Percentiles rank a stretch among this genome's conserved stretches.
Evolutionary conservation across 2,113 vertebrate species (phyloP).

Genomic region (Alethe castanea): DNA sequence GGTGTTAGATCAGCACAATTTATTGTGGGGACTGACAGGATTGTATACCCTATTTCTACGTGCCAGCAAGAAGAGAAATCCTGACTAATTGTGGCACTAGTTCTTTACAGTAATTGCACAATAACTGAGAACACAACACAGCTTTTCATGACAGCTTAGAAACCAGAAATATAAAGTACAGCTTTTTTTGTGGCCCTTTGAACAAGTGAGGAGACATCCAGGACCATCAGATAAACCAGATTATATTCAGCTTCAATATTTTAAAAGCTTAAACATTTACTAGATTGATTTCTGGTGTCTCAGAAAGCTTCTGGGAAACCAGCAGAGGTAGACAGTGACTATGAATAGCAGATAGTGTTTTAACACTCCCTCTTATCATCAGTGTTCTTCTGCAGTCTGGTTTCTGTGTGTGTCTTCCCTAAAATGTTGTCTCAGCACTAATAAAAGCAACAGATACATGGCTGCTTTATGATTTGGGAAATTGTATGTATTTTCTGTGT

Average conservation of each 20-base stretch:
- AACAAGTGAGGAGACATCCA: not conserved
- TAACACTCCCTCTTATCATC: not conserved
- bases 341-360: not conserved
- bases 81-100: not conserved
- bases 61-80: not conserved
- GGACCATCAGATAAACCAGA: not conserved
- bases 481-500: not conserved
- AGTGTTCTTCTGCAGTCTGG: not conserved
- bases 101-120: not conserved
- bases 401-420: conserved; percentile 7
- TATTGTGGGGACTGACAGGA: not conserved
- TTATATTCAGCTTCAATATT: not conserved
- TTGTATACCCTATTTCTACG: not conserved
- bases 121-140: not conserved
- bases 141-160: not conserved
- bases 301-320: not conserved
- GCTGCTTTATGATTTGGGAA: not conserved
- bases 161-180: not conserved
- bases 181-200: not conserved
- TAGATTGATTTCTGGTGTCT: not conserved
- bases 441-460: not conserved
- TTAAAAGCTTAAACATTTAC: not conserved
- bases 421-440: conserved; percentile 12
- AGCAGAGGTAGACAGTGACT: not conserved
- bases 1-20: not conserved